Percentiles rank a stretch among this genome's conserved stretches.
phyloP scores from a whole-genome alignment of 2,888 invertebrate genomes.

The Calameuta pallipes region DNA sequence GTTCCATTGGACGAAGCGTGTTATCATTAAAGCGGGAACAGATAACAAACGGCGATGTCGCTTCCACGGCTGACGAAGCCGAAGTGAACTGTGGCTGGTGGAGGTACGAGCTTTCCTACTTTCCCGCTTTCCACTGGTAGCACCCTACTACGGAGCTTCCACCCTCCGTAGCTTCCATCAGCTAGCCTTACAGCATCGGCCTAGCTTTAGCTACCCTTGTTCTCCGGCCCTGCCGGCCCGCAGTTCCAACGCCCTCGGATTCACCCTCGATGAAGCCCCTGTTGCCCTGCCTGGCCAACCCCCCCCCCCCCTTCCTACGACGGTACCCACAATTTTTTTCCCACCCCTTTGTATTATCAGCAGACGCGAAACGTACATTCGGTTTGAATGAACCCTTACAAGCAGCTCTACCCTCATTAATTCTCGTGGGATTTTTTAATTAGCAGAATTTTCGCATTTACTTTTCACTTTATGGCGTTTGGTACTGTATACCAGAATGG shows the following conservation, averaged over 20 bases:
- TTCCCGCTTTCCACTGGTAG: conserved; percentile 30
- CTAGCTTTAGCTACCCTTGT: background rate
- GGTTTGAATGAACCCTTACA: conserved; percentile 6
- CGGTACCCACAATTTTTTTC: background rate
- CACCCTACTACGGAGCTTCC: conserved; percentile 28
- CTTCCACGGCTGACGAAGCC: conserved; percentile 55
- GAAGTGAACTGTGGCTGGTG: conserved; percentile 54
- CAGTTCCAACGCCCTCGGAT: background rate
- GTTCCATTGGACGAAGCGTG: background rate
- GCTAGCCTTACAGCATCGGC: conserved; percentile 7
- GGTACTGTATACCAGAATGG: background rate
- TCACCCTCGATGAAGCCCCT: background rate
- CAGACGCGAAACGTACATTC: background rate
- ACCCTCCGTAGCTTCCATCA: conserved; percentile 10
- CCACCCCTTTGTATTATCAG: conserved; percentile 2
- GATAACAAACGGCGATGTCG: conserved; percentile 32
- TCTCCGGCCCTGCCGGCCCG: background rate
- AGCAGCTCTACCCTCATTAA: background rate
- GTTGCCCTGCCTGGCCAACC: background rate
- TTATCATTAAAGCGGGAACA: background rate
- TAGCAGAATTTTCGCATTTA: background rate
- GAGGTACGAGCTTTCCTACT: conserved; percentile 53
- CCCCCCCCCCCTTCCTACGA: background rate
- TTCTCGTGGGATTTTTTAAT: conserved; percentile 1
- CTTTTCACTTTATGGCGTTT: background rate